Percentiles rank a stretch among this genome's conserved stretches.
These are phyloP conservation scores for Chondrilla cf. caribensis DNA, from an alignment of 37 sponge, comb jelly and placozoan genomes.

Conservation along the genomic window DNA sequence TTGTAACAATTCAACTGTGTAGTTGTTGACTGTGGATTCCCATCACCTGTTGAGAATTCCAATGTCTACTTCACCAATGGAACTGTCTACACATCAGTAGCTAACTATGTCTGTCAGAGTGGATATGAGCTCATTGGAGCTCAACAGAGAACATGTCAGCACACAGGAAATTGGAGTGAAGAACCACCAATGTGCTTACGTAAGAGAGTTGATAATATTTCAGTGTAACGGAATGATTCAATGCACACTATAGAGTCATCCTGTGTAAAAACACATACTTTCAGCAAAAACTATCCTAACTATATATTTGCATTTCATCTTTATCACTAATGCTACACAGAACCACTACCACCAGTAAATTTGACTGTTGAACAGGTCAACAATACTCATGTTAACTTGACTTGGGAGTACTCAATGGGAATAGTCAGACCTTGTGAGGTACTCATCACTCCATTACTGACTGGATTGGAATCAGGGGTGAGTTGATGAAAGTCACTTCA, in stretches of 20 bases:
- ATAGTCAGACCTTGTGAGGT: conserved; percentile 1
- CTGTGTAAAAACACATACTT: too few species aligned
- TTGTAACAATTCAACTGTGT: too few species aligned
- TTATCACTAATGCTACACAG: too few species aligned
- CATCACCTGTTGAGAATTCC: neutral
- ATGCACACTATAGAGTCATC: too few species aligned
- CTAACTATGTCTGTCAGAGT: neutral
- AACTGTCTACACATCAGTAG: neutral
- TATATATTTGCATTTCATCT: too few species aligned
- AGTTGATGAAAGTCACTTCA: too few species aligned
- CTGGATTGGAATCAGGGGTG: too few species aligned
- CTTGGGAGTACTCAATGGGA: conserved; percentile 11
- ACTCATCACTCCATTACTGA: neutral
- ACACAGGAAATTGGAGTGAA: conserved; percentile 1
- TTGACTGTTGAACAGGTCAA: neutral
- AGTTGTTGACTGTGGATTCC: conserved; percentile 28
- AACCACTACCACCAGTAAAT: conserved; percentile 17
- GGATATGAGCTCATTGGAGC: conserved; percentile 2
- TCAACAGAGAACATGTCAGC: neutral
- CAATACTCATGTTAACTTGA: neutral
- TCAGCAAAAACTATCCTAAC: too few species aligned
- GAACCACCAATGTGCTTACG: neutral
- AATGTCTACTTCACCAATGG: neutral
- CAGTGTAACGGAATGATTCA: too few species aligned
- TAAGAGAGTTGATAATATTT: neutral